Percentiles rank a stretch among this genome's conserved stretches.
These are phyloP conservation scores for Luehdorfia chinensis DNA, from an alignment of 1,140 invertebrate species.

Conservation along the genomic window DNA sequence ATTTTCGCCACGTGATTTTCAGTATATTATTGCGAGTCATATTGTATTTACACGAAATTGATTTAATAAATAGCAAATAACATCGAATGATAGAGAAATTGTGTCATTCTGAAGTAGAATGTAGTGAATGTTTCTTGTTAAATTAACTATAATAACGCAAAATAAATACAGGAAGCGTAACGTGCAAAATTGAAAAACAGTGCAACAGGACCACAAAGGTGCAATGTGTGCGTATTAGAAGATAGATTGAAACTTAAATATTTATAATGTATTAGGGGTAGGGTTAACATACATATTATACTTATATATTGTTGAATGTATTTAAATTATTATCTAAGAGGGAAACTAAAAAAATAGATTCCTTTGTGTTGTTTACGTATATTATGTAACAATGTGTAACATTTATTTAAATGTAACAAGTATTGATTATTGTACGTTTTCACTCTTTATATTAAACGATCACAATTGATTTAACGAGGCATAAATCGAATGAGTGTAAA, in stretches of 20 bases:
- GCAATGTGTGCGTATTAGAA: constrained; percentile 37
- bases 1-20: constrained; percentile 33
- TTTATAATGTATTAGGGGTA: constrained; percentile 14
- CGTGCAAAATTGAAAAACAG: constrained; percentile 52
- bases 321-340: constrained; percentile 23
- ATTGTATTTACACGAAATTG: constrained; percentile 50
- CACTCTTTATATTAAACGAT: constrained; percentile 63
- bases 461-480: constrained; percentile 57
- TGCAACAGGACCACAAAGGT: constrained; percentile 63
- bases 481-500: constrained; percentile 30
- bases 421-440: constrained; percentile 70
- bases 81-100: constrained; percentile 53
- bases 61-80: constrained; percentile 46
- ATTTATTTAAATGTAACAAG: constrained; percentile 68
- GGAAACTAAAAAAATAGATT: constrained; percentile 62
- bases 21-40: constrained; percentile 28
- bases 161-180: constrained; percentile 49
- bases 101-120: constrained; percentile 58
- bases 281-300: constrained; percentile 1
- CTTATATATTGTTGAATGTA: constrained; percentile 1
- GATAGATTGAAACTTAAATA: constrained; percentile 22
- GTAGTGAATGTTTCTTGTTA: constrained; percentile 48
- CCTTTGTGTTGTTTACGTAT: constrained; percentile 58
- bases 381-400: constrained; percentile 69
- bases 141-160: constrained; percentile 37